Conservation (phyloP, 2,888 invertebrate genomes). For the Emmelina monodactyla region DNA sequence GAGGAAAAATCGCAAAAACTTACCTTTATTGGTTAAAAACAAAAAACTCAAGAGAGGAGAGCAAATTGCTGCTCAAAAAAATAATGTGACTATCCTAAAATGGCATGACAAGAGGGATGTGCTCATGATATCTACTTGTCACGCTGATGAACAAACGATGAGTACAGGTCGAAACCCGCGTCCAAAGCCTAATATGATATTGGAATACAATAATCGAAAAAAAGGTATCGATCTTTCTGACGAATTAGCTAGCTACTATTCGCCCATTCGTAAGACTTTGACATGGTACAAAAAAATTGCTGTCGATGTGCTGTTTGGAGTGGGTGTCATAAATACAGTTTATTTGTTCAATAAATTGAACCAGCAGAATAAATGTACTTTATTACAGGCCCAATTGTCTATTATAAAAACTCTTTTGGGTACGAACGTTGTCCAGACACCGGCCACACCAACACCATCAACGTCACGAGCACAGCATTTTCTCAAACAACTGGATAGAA, state of each 20-base stretch:
- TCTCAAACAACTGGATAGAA: constrained; percentile 10
- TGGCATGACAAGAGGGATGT: not conserved
- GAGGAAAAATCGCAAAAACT: constrained; percentile 5
- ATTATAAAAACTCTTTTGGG: not conserved
- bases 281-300: constrained; percentile 15
- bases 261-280: constrained; percentile 12
- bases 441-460: not conserved
- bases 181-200: not conserved
- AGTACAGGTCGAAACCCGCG: constrained; percentile 5
- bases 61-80: constrained; percentile 1
- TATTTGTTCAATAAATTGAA: not conserved
- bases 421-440: not conserved
- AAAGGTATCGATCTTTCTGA: constrained; percentile 11
- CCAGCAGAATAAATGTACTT: not conserved
- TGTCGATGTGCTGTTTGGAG: constrained; percentile 8
- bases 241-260: constrained; percentile 14
- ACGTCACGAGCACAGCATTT: constrained; percentile 9
- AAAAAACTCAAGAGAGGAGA: constrained; percentile 10
- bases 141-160: constrained; percentile 2
- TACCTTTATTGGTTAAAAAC: not conserved
- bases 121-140: not conserved
- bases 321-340: constrained; percentile 11
- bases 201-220: not conserved
- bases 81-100: not conserved
- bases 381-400: not conserved